phyloP scores from a whole-genome alignment of 2,113 vertebrate genomes.

The Tursiops truncatus region DNA sequence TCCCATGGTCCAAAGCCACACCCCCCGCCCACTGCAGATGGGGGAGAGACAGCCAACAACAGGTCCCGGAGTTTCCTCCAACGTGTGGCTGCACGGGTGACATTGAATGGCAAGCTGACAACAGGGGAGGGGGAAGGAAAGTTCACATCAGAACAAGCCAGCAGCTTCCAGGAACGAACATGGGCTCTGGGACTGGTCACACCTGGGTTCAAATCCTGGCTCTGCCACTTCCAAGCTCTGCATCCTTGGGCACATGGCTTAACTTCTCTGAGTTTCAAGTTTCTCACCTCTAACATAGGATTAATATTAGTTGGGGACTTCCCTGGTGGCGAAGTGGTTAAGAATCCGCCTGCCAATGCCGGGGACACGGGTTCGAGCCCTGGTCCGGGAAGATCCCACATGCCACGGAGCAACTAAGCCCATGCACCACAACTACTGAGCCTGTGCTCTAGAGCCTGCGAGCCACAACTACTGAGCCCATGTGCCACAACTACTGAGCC shows the following conservation, averaged over 20 bases:
- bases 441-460: too few relatives aligned
- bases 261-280: not conserved
- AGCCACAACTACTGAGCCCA: too few relatives aligned
- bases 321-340: too few relatives aligned
- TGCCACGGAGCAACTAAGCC: too few relatives aligned
- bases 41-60: not conserved
- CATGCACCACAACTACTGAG: too few relatives aligned
- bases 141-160: not conserved
- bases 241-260: not conserved
- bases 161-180: not conserved
- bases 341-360: too few relatives aligned
- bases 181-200: not conserved
- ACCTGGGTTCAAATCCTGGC: not conserved
- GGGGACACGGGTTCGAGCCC: too few relatives aligned
- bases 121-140: not conserved
- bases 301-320: not conserved
- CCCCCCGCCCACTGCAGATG: not conserved
- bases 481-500: too few relatives aligned
- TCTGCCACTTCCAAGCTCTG: not conserved
- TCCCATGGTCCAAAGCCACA: conserved; percentile 48
- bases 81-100: conserved; percentile 35
- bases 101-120: conserved; percentile 25
- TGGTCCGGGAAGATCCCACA: too few relatives aligned
- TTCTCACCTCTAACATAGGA: not conserved
- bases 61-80: not conserved